Conservation (phyloP, 2,888 invertebrate genomes). For the Stenichneumon culpator region DNA sequence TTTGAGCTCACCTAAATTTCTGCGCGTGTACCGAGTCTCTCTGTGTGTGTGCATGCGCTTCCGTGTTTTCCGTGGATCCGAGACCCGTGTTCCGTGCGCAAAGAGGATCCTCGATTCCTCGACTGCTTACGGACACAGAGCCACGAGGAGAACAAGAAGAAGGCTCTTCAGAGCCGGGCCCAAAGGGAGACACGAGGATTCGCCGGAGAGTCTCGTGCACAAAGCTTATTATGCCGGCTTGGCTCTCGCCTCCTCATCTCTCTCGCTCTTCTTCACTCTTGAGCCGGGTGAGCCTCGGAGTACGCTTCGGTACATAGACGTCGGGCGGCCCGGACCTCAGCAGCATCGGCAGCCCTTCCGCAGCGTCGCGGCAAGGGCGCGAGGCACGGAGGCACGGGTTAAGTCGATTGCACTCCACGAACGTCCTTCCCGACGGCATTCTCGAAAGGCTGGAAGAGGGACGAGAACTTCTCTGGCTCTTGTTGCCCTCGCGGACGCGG, state of each 20-base stretch:
- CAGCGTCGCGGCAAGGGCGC: conserved; percentile 34
- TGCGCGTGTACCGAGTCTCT: not conserved
- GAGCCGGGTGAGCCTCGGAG: conserved; percentile 32
- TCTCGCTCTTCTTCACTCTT: conserved; percentile 46
- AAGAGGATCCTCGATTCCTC: conserved; percentile 74
- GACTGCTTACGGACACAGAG: conserved; percentile 70
- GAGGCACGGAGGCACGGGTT: conserved; percentile 75
- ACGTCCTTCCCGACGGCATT: conserved; percentile 78
- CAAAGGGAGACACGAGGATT: conserved; percentile 74
- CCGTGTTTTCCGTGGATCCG: not conserved
- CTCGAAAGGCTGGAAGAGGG: conserved; percentile 69
- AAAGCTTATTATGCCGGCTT: conserved; percentile 81
- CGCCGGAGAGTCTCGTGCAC: conserved; percentile 75
- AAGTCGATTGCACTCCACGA: conserved; percentile 81
- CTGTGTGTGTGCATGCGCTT: not conserved
- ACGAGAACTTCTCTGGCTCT: conserved; percentile 54
- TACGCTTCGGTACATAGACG: conserved; percentile 29
- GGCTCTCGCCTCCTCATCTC: conserved; percentile 71
- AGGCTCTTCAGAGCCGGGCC: conserved; percentile 69
- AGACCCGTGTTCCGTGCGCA: conserved; percentile 18
- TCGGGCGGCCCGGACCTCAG: conserved; percentile 64
- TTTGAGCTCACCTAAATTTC: conserved; percentile 11
- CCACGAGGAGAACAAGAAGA: conserved; percentile 66
- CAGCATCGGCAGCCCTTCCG: conserved; percentile 42
- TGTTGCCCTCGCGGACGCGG: conserved; percentile 29